phyloP scores from a whole-genome alignment of 2,888 invertebrate genomes.

The Cerceris ruficornis region DNA sequence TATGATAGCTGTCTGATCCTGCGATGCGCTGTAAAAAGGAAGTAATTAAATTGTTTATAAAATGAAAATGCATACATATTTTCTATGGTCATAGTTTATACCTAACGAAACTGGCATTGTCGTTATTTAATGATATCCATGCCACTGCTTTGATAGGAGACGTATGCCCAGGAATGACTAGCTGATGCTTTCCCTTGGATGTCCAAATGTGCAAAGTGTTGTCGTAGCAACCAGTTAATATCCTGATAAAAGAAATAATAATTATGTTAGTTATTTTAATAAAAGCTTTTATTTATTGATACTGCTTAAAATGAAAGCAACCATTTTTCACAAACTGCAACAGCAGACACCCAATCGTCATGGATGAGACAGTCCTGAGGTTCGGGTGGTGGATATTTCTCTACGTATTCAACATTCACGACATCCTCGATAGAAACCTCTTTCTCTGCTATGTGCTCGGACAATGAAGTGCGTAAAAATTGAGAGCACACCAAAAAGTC shows the following conservation, averaged over 20 bases:
- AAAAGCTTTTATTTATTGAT: background rate
- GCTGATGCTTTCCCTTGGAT: conserved; percentile 90
- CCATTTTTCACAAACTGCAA: conserved; percentile 89
- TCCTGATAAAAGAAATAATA: conserved; percentile 83
- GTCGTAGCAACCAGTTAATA: conserved; percentile 96
- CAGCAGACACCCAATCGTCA: conserved; percentile 98
- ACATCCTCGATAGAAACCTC: conserved; percentile 91
- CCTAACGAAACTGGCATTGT: conserved; percentile 88
- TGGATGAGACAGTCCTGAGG: conserved; percentile 96
- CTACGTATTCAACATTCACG: conserved; percentile 95
- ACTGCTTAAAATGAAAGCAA: conserved; percentile 69
- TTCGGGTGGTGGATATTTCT: conserved; percentile 94
- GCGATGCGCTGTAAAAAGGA: conserved; percentile 87
- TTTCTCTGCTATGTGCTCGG: conserved; percentile 90
- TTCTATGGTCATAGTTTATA: conserved; percentile 69
- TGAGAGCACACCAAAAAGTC: conserved; percentile 95
- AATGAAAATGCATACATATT: conserved; percentile 2
- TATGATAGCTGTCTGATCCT: conserved; percentile 94
- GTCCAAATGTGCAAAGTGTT: conserved; percentile 96
- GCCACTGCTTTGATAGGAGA: conserved; percentile 94
- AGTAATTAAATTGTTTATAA: background rate
- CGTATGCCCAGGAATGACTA: conserved; percentile 93
- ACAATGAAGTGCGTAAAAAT: conserved; percentile 87
- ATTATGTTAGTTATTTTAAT: background rate
- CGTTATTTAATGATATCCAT: conserved; percentile 89